Evolutionary conservation across 37 sponge, comb jelly and placozoan genomes (phyloP).

Genomic region (Oopsacas minuta): DNA sequence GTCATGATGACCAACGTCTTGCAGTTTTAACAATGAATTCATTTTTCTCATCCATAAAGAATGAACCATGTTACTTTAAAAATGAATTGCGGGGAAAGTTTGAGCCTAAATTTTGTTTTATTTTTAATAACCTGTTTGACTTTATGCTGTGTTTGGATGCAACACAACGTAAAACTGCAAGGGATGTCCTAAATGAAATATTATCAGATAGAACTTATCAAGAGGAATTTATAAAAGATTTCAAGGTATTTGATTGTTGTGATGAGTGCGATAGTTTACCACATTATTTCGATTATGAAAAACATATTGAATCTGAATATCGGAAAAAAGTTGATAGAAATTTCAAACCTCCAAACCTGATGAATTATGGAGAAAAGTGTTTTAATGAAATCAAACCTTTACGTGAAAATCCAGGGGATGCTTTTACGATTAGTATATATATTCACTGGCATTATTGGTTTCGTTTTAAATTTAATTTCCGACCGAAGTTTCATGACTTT

Average conservation of each 20-base stretch:
- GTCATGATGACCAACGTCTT: neutral
- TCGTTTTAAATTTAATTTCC: neutral
- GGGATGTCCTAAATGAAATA: neutral
- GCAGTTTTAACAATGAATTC: neutral
- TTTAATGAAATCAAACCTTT: neutral
- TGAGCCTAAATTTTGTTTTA: neutral
- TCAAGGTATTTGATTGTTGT: neutral
- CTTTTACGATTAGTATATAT: neutral
- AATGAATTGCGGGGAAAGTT: neutral
- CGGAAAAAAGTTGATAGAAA: neutral
- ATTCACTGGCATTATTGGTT: neutral
- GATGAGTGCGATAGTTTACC: neutral
- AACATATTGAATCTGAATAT: neutral
- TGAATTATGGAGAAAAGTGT: neutral
- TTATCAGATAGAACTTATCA: neutral
- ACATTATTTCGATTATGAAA: neutral
- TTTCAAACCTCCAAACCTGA: neutral
- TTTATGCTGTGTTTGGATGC: neutral
- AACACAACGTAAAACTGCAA: neutral
- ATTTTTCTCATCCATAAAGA: neutral
- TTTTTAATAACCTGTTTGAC: neutral
- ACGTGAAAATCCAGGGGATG: neutral
- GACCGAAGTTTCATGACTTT: neutral
- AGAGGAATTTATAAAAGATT: neutral
- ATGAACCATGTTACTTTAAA: neutral